phyloP scores from a whole-genome alignment of 2,888 invertebrate genomes.

The Odontocolon sp. region DNA sequence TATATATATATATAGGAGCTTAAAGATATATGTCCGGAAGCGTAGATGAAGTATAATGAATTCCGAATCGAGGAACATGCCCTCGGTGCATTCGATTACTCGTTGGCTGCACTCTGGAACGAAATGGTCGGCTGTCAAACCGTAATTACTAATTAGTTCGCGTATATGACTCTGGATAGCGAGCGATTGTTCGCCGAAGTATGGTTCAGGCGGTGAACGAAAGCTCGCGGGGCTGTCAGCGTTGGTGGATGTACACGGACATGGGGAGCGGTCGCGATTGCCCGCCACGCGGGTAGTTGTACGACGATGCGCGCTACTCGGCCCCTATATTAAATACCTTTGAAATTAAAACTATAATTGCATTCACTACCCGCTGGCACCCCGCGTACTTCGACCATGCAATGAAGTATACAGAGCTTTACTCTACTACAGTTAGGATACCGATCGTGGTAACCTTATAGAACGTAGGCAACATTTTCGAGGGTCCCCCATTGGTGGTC shows the following conservation, averaged over 20 bases:
- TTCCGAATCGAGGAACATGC: constrained; percentile 15
- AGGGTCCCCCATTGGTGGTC: too few relatives aligned
- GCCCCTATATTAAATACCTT: constrained; percentile 81
- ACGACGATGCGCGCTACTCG: constrained; percentile 24
- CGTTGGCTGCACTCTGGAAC: constrained; percentile 48
- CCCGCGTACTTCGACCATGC: constrained; percentile 64
- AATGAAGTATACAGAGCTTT: background rate
- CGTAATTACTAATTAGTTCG: constrained; percentile 79
- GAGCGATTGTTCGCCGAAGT: constrained; percentile 63
- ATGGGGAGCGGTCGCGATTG: too few relatives aligned
- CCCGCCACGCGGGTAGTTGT: background rate
- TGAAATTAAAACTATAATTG: constrained; percentile 81
- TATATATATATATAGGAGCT: too few relatives aligned
- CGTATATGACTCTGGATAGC: constrained; percentile 66
- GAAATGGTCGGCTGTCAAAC: constrained; percentile 72
- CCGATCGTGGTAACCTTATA: background rate
- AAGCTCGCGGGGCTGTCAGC: constrained; percentile 46
- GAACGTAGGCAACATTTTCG: too few relatives aligned
- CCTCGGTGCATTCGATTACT: constrained; percentile 16
- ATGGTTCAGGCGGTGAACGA: constrained; percentile 42
- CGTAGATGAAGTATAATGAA: too few relatives aligned
- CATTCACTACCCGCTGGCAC: constrained; percentile 75
- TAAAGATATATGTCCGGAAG: too few relatives aligned
- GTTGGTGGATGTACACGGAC: background rate
- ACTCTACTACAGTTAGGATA: too few relatives aligned